These are phyloP conservation scores for Meloidogyne exigua DNA, from an alignment of 1,140 invertebrate genomes.

Conservation along the genomic window DNA sequence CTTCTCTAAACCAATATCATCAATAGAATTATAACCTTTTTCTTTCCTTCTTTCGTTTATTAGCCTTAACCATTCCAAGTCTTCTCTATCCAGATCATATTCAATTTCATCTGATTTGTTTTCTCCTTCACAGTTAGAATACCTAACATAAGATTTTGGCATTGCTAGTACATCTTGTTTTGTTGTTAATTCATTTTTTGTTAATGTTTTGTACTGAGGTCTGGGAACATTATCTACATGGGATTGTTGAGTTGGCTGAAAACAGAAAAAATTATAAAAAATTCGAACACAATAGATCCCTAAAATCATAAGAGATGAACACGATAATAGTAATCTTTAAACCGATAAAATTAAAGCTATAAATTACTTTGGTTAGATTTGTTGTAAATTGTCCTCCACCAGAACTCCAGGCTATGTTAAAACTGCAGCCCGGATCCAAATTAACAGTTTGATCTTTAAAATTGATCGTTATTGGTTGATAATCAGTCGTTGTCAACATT, in stretches of 20 bases:
- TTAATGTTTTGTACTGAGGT: not conserved
- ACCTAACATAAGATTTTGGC: slow-evolving; percentile 39
- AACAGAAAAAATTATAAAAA: not conserved
- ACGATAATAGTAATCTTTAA: no score
- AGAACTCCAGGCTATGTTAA: not conserved
- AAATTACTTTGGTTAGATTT: not conserved
- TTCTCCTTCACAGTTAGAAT: slow-evolving; percentile 33
- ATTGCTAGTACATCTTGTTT: slow-evolving; percentile 7
- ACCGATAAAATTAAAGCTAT: no score
- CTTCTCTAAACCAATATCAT: slow-evolving; percentile 36
- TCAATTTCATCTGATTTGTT: slow-evolving; percentile 32
- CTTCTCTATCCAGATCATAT: slow-evolving; percentile 45
- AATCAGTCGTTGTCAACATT: not conserved
- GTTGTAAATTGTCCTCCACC: not conserved
- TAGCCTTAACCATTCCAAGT: slow-evolving; percentile 40
- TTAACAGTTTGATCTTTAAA: not conserved
- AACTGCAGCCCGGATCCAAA: not conserved
- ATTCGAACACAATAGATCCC: no score
- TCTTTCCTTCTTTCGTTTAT: slow-evolving; percentile 28
- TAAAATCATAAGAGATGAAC: no score
- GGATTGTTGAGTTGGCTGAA: not conserved
- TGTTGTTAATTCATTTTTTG: not conserved
- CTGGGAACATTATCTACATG: not conserved
- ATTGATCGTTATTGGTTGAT: not conserved
- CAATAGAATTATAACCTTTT: slow-evolving; percentile 20